Evolutionary conservation across 2,797 vertebrate genomes (phyloP).

Genomic region (Lagorchestes hirsutus): DNA sequence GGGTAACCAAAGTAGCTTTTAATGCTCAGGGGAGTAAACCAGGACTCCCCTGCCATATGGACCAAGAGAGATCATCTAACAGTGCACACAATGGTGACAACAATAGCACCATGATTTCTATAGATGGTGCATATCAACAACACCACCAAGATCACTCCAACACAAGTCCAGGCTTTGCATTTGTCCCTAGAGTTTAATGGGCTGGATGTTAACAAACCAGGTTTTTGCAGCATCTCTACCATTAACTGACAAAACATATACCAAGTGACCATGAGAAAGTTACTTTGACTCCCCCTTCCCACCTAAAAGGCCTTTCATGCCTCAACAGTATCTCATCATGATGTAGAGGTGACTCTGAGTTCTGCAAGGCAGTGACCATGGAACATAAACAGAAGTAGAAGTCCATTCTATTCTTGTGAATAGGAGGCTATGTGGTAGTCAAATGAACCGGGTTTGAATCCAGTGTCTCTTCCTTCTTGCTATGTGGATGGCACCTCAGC

Average conservation of each 20-base stretch:
- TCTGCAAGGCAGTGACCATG: neutral
- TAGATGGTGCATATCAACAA: neutral
- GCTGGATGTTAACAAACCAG: neutral
- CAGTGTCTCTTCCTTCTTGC: neutral
- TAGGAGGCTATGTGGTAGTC: no score
- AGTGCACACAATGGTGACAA: rapidly evolving
- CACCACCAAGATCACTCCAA: neutral
- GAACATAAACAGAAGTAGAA: neutral
- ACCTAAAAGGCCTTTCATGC: neutral
- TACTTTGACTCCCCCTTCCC: constrained; percentile 30
- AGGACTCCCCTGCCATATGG: constrained; percentile 74
- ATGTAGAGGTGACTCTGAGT: neutral
- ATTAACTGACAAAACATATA: neutral
- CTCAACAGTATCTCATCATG: neutral
- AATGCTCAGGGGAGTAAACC: constrained; percentile 61
- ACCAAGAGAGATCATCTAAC: constrained; percentile 79
- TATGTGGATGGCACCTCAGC: neutral
- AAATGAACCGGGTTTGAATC: neutral
- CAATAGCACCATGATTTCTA: neutral
- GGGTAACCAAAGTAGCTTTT: constrained; percentile 67
- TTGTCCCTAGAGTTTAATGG: neutral
- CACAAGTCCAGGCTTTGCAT: neutral
- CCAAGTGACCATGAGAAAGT: constrained; percentile 64
- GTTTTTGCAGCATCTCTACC: neutral
- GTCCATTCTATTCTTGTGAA: neutral